Evolutionary conservation across 2,797 vertebrate genomes (phyloP), one percentile per base, ranked within the genome.

Genomic region (Carapus acus): DNA sequence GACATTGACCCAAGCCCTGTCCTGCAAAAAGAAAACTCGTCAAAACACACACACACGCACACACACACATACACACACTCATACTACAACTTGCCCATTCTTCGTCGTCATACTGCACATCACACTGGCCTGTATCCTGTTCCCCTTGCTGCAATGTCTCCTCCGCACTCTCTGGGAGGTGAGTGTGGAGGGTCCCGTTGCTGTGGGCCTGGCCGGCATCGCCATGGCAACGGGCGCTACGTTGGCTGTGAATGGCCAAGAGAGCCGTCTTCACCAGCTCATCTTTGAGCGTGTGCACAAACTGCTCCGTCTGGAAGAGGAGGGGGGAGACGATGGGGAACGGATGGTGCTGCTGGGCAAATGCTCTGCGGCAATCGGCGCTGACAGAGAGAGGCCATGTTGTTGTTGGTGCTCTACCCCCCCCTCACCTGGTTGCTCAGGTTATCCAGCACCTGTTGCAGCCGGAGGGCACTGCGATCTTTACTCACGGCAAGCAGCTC

Each of bases 201-300:
- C 57, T 84, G 27, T 88, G 66, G 13, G 52, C 37, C n/a, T 73
- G 83, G 49, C 85, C 86, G 67, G 84, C 81, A 56, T 83, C 6
- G 47, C 17, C n/a, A n/a, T n/a, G 31, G 31, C 31, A 66, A 37
- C 77, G 80, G 31, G 88, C 83, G 0, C 85, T 80, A 2, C 77
- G 59, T 9, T 88, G 90, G 2, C 73, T 79, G 65, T 93, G 92
- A 8, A 94, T 86, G 2, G 86, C 90, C 62, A 92, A n/a, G 67
- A 95, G 90, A 42, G 93, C 90, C 20, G 81, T 91, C 67, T 86
- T 90, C 49, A 98, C 87, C 84, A 96, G 80, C 76, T 96, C 92
- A 43, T 97, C 94, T 78, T 96, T 95, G 66, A 96, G 91, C 0
- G 91, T 80, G 1, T 95, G 92, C 14, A 95, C 90, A 65, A 98